Conservation (phyloP, 2,113 vertebrate species). For the Ceyx melanurus region DNA sequence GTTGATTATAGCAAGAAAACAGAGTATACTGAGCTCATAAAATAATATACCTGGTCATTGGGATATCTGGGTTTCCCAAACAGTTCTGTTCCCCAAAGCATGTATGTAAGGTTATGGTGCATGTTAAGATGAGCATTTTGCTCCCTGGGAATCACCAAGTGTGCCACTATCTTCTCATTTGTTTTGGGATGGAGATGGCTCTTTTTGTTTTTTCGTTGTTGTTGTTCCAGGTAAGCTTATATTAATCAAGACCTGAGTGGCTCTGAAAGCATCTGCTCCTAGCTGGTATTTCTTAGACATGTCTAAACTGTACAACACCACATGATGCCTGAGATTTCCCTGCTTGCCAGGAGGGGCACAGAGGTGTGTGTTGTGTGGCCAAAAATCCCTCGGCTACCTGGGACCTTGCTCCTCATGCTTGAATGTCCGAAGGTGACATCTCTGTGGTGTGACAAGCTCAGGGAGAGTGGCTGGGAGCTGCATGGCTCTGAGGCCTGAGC, state of each 20-base stretch:
- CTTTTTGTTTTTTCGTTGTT: background rate
- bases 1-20: background rate
- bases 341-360: background rate
- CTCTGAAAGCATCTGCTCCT: conserved; percentile 28
- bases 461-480: background rate
- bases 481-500: background rate
- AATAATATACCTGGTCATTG: background rate
- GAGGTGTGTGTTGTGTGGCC: background rate
- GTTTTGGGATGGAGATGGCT: background rate
- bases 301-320: background rate
- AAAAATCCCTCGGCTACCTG: background rate
- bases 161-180: background rate
- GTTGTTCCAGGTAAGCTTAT: background rate
- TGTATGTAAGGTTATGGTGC: background rate
- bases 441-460: background rate
- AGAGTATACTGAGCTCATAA: background rate
- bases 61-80: background rate
- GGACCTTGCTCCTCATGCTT: background rate
- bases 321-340: background rate
- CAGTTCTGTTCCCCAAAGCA: background rate
- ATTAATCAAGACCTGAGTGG: background rate
- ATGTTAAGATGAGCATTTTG: background rate
- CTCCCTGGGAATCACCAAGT: background rate
- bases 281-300: conserved; percentile 19
- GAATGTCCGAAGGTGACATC: background rate